These are phyloP conservation scores for Scleropages formosus DNA, from an alignment of 2,797 vertebrate genomes.

Conservation along the genomic window DNA sequence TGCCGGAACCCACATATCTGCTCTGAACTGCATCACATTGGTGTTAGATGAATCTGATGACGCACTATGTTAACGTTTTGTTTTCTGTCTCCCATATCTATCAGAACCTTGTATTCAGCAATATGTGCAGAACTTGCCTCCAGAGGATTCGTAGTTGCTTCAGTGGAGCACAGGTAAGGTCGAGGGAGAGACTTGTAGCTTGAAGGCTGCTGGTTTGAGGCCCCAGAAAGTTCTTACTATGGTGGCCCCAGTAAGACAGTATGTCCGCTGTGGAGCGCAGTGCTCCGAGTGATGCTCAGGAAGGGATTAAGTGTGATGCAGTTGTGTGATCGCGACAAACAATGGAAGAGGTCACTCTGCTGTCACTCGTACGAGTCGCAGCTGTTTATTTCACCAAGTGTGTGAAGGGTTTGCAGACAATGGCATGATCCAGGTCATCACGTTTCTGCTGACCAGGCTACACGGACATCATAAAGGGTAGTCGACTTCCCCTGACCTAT, in stretches of 20 bases:
- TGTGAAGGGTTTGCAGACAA: conserved; percentile 63
- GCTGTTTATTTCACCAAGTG: conserved; percentile 56
- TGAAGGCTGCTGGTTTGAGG: too few species aligned
- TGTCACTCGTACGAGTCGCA: conserved; percentile 8
- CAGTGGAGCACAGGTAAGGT: conserved; percentile 89
- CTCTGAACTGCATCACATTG: neutral
- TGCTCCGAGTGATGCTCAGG: conserved; percentile 20
- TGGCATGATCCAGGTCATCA: conserved; percentile 70
- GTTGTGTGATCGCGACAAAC: conserved; percentile 34
- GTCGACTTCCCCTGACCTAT: conserved; percentile 10
- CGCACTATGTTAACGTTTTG: neutral
- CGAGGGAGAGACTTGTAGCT: too few species aligned
- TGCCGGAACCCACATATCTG: neutral
- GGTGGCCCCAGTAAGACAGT: neutral
- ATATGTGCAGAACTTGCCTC: conserved; percentile 90
- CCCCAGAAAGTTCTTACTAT: too few species aligned
- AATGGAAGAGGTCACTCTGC: conserved; percentile 39
- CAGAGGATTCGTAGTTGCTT: conserved; percentile 87
- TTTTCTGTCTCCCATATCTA: conserved; percentile 35
- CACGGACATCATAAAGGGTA: conserved; percentile 61
- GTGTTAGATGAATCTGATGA: neutral
- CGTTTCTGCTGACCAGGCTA: conserved; percentile 63
- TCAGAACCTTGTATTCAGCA: conserved; percentile 90
- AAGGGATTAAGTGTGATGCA: conserved; percentile 30
- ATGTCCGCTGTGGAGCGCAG: neutral